phyloP scores from a whole-genome alignment of 2,888 invertebrate species.

The Icerya purchasi region DNA sequence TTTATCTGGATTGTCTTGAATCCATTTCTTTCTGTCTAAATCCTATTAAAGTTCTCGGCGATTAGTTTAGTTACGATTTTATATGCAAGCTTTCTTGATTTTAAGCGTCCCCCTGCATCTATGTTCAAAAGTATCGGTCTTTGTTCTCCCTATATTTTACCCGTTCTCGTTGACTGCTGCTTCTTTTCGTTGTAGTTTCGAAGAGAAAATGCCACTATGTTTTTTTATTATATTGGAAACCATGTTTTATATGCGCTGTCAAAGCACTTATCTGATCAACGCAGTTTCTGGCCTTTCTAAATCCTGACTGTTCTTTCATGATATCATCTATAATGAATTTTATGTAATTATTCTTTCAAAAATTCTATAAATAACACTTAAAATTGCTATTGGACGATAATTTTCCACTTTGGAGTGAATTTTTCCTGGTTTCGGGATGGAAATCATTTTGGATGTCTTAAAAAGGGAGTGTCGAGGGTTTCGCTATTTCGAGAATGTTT shows the following conservation, averaged over 20 bases:
- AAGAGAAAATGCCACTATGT: neutral
- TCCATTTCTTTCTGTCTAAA: too few species aligned
- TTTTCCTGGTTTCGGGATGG: neutral
- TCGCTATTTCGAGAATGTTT: neutral
- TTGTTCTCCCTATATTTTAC: too few species aligned
- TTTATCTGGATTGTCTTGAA: too few species aligned
- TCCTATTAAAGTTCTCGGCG: too few species aligned
- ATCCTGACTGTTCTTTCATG: neutral
- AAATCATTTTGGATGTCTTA: neutral
- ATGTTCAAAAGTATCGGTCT: too few species aligned
- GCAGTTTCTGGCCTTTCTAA: neutral
- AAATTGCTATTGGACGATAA: neutral
- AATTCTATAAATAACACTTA: neutral
- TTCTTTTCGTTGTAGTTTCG: too few species aligned
- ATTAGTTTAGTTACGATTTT: too few species aligned
- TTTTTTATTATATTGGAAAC: neutral
- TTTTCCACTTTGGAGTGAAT: neutral
- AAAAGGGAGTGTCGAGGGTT: neutral
- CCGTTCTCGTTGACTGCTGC: too few species aligned
- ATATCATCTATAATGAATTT: neutral
- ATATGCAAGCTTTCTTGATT: too few species aligned
- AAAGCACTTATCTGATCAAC: neutral
- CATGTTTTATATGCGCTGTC: neutral
- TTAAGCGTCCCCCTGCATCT: too few species aligned
- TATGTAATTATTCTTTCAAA: slow-evolving; percentile 4